Conservation (phyloP, 2,797 vertebrate species). For the Argyrosomus regius region DNA sequence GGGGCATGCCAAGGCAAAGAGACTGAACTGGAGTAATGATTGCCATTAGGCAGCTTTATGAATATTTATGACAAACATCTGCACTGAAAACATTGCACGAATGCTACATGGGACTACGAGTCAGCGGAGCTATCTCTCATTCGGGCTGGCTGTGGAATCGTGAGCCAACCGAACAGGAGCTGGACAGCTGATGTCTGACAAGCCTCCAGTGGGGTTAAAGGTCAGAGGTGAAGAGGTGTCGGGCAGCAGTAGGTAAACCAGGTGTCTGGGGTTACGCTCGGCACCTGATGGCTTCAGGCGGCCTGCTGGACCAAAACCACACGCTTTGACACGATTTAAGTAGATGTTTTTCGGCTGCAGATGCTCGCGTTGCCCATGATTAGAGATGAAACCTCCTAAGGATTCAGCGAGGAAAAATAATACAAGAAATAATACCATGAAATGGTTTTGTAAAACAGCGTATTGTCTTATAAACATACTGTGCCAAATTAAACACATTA, state of each 20-base stretch:
- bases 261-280: slow-evolving; percentile 43
- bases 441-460: not conserved
- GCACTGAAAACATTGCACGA: slow-evolving; percentile 58
- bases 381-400: not conserved
- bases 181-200: slow-evolving; percentile 37
- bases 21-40: slow-evolving; percentile 75
- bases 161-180: slow-evolving; percentile 18
- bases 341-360: slow-evolving; percentile 12
- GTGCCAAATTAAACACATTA: not conserved
- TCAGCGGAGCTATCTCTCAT: slow-evolving; percentile 21
- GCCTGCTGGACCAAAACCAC: not conserved
- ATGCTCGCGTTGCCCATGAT: not conserved
- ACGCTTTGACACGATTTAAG: slow-evolving; percentile 6
- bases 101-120: slow-evolving; percentile 10
- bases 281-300: slow-evolving; percentile 5
- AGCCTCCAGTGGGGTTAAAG: slow-evolving; percentile 46
- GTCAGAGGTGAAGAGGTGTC: slow-evolving; percentile 51
- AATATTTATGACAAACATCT: slow-evolving; percentile 84
- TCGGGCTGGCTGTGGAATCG: not conserved
- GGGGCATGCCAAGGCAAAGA: slow-evolving; percentile 72
- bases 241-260: slow-evolving; percentile 48
- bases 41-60: slow-evolving; percentile 77
- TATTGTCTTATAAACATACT: not conserved
- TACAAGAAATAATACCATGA: not conserved
- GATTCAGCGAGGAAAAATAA: not conserved